phyloP scores from a whole-genome alignment of 1,140 invertebrate species.

The Drosophila sp. region DNA sequence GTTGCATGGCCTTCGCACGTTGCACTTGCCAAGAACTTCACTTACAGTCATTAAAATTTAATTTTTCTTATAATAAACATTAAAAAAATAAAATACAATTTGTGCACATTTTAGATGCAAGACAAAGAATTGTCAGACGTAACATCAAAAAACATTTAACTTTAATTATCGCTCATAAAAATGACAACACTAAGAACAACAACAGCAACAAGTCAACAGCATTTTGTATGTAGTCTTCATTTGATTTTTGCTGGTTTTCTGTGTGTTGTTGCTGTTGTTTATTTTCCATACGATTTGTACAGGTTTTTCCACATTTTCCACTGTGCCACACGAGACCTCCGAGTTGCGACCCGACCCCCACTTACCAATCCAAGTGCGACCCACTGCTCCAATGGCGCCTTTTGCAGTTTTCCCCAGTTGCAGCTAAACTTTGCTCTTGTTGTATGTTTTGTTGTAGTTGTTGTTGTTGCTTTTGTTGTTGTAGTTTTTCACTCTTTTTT shows the following conservation, averaged over 20 bases:
- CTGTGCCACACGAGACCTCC: background rate
- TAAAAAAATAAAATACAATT: constrained; percentile 4
- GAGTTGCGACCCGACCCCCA: constrained; percentile 38
- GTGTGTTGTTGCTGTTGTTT: constrained; percentile 8
- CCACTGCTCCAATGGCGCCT: constrained; percentile 69
- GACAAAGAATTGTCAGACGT: constrained; percentile 26
- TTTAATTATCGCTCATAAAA: constrained; percentile 76
- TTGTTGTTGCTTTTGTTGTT: constrained; percentile 25
- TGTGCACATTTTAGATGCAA: background rate
- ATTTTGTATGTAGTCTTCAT: constrained; percentile 34
- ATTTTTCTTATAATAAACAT: constrained; percentile 16
- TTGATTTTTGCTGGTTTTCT: constrained; percentile 7
- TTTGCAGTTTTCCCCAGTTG: constrained; percentile 41
- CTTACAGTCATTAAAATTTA: constrained; percentile 25
- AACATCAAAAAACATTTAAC: constrained; percentile 58
- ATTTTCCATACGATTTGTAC: constrained; percentile 54
- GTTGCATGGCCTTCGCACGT: constrained; percentile 11
- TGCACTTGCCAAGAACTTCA: constrained; percentile 19
- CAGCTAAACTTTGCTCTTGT: constrained; percentile 17
- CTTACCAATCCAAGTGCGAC: constrained; percentile 58
- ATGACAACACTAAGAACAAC: constrained; percentile 23
- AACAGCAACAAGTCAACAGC: constrained; percentile 33
- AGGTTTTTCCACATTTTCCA: constrained; percentile 78
- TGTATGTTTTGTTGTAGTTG: constrained; percentile 37
- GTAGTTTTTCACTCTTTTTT: constrained; percentile 47